Percentiles rank a stretch among this genome's conserved stretches.
Conservation (phyloP, 1,140 invertebrate species). For the Drosophila erecta region DNA sequence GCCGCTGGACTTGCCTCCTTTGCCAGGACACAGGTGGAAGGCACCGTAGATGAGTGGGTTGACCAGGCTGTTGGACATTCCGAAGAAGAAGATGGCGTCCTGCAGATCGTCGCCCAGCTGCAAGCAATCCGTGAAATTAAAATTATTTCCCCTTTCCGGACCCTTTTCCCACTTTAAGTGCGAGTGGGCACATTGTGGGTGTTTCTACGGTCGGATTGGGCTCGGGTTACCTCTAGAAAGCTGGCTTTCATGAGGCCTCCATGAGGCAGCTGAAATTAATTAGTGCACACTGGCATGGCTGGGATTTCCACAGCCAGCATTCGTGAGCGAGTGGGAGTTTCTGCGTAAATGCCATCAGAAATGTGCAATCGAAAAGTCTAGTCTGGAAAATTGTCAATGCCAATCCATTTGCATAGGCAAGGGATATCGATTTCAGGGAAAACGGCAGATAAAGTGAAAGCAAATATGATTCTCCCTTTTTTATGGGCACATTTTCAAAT, state of each 20-base stretch:
- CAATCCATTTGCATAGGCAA: too few species aligned
- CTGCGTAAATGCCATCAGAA: neutral
- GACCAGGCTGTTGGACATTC: conserved; percentile 94
- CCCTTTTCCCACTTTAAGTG: conserved; percentile 36
- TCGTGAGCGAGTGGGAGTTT: neutral
- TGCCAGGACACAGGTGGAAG: conserved; percentile 90
- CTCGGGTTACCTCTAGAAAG: neutral
- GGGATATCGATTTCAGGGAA: too few species aligned
- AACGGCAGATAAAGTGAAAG: too few species aligned
- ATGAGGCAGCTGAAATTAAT: conserved; percentile 5
- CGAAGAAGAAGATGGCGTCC: conserved; percentile 92
- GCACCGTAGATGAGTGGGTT: conserved; percentile 95
- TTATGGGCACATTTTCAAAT: too few species aligned
- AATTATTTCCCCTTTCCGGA: conserved; percentile 64
- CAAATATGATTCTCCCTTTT: too few species aligned
- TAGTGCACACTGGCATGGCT: neutral
- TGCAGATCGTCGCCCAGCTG: conserved; percentile 87
- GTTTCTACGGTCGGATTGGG: conserved; percentile 9
- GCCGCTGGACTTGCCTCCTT: conserved; percentile 59
- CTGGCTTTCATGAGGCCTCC: neutral
- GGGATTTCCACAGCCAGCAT: too few species aligned
- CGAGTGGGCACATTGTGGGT: conserved; percentile 18
- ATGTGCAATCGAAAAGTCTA: too few species aligned
- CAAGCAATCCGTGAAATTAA: conserved; percentile 45
- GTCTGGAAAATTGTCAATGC: too few species aligned